These are phyloP conservation scores for Gymnodraco acuticeps DNA, from an alignment of 2,797 vertebrate genomes.

Conservation along the genomic window DNA sequence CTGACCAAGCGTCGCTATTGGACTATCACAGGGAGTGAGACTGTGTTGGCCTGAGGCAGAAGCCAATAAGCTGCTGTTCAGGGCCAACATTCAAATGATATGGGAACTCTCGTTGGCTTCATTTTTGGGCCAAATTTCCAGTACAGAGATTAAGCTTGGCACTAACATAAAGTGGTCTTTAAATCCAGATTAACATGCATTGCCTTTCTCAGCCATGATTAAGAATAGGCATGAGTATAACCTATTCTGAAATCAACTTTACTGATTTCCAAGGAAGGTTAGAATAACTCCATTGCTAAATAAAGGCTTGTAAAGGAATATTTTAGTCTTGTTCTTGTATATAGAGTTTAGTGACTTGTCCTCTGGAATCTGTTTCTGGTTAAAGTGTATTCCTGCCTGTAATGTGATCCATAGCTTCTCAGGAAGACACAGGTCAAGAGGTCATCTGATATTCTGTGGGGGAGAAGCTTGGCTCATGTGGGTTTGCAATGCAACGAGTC, in stretches of 20 bases:
- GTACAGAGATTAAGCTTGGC: slow-evolving; percentile 20
- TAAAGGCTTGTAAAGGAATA: too few species aligned
- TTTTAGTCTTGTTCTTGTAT: too few species aligned
- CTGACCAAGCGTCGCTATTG: too few species aligned
- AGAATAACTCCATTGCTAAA: slow-evolving; percentile 11
- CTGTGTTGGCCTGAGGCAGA: slow-evolving; percentile 12
- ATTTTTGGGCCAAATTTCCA: slow-evolving; percentile 42
- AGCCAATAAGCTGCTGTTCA: slow-evolving; percentile 45
- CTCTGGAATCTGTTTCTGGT: too few species aligned
- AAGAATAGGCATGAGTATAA: slow-evolving; percentile 13
- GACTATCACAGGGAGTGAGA: too few species aligned
- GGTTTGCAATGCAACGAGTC: too few species aligned
- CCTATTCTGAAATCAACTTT: background rate
- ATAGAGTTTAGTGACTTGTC: too few species aligned
- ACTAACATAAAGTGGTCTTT: slow-evolving; percentile 33
- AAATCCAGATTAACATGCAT: slow-evolving; percentile 29
- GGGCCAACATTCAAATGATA: slow-evolving; percentile 51
- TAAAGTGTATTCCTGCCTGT: too few species aligned
- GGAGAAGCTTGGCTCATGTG: too few species aligned
- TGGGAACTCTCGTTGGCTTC: slow-evolving; percentile 44
- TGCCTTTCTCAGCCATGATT: slow-evolving; percentile 2
- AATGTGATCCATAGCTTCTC: too few species aligned
- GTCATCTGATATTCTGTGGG: too few species aligned
- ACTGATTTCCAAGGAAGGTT: slow-evolving; percentile 2
- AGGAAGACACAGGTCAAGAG: too few species aligned